Evolutionary conservation across 2,797 vertebrate genomes (phyloP), one percentile per base, ranked within the genome.

Genomic region (Cygnus olor): DNA sequence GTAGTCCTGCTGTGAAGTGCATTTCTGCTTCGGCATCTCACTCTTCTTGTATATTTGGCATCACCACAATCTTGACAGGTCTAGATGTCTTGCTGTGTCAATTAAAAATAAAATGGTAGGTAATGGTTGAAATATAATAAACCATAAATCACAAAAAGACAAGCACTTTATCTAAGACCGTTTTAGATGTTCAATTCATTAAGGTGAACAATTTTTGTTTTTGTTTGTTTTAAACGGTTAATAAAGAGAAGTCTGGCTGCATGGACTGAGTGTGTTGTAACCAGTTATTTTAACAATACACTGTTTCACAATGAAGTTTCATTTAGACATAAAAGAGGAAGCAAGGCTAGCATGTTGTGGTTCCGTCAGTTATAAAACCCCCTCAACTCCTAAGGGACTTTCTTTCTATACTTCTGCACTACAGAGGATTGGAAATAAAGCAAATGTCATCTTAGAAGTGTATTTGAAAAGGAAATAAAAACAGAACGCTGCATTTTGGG

Each of bases 241-340:
- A 74, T 79, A 74, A 65, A 47, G 45, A 81, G 80, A 81, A 85
- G 45, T 70, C 74, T 12, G 4, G 80, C 89, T 92, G 79, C 74
- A 88, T 79, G n/a, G 66, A 79, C 63, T 14, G 34, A 80, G 76
- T 38, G 22, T 90, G 87, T 73, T 89, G 95, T 60, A 96, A 95
- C 83, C 34, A 82, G 78, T 49, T 96, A 91, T 96, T 97, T 97
- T 97, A 97, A 94, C 85, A 86, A 90, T 32, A 66, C 53, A 27
- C 44, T 57, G 96, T 98, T 98, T 97, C 97, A 95, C 90, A 97
- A 94, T 38, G 42, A 92, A 76, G 97, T 97, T 98, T 98, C 96
- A 87, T 95, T 94, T 97, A 95, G 32, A 47, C 93, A 49, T 49
- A 96, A 98, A 98, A 97, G 97, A 97, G 98, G 98, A 98, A 97